Evolutionary conservation across 2,888 invertebrate species (phyloP), one percentile per base, ranked within the genome.

Genomic region (Bursaphelenchus okinawaensis): DNA sequence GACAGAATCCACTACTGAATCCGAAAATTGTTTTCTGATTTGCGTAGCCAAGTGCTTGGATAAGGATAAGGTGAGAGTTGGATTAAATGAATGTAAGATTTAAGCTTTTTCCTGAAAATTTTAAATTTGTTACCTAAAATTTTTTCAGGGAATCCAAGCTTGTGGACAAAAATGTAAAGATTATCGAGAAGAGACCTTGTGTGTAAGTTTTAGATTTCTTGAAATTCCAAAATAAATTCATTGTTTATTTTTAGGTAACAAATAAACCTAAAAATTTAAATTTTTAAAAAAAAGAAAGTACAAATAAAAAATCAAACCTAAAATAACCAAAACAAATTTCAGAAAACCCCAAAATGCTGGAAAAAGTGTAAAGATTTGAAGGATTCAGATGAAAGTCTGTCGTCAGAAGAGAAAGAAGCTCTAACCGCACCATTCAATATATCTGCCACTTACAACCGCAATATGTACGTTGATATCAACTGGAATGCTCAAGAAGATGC

Each of bases 301-400:
- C n/a, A n/a, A n/a, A n/a, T n/a, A n/a, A n/a, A n/a, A n/a, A n/a
- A n/a, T n/a, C n/a, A n/a, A n/a, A n/a, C n/a, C n/a, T n/a, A n/a
- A n/a, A n/a, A n/a, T n/a, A n/a, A n/a, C n/a, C n/a, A n/a, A n/a
- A n/a, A n/a, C n/a, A n/a, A n/a, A 8, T 59, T 59, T 19, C 24
- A 68, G 31, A 59, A 50, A 6, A 57, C 55, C 29, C 7, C 19
- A 6, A 55, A 62, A 16, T 67, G 67, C 22, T 67, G 67, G 67
- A 22, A 29, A 24, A 50, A 23, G 12, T 67, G 67, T 52, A 67
- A 67, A 20, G 67, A 67, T 40, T 51, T 67, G 40, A 22, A 40
- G 19, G 26, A 31, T 29, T 31, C 31, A 26, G 22, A 40, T 22
- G 60, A 59, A 51, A 50, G 12, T n/a, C 2, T n/a, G 12, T 40